Base-by-base conservation (phyloP, 2,797 vertebrate species). In the Manis crassicaudata region DNA sequence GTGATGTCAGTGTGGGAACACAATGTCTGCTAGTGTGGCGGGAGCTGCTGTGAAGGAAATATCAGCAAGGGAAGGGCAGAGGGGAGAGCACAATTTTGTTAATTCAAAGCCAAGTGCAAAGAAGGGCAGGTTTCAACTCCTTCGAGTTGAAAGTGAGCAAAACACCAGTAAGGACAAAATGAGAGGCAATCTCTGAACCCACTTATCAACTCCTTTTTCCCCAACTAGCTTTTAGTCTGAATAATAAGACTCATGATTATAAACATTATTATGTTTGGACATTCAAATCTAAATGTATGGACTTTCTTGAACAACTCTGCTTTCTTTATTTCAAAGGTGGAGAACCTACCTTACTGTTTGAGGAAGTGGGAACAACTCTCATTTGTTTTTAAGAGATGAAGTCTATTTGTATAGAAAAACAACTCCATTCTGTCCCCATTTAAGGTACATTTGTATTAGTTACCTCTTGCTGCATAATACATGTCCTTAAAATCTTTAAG, bases 271-370 rank as follows among this genome's bases (percentile, higher is more conserved):
- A 21, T 29, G 52, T 62, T 86, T 93, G n/a, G 65, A 52, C 37
- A 32, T 82, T 92, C 65, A 92, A 75, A 79, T 60, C 11, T 58
- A 58, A 92, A 80, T 14, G 25, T 17, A 56, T 43, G 86, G 58
- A 17, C 14, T 58, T 94, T 50, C 72, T 81, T 63, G 10, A 95
- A 43, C 11, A 58, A 82, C 27, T 68, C 50, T 50, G 9, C 21
- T 86, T 92, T 65, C 40, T 75, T 58, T 65, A 43, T 58, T 92
- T 88, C 54, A 67, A 54, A 86, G 81, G 35, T 63, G 62, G 73
- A 95, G 75, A 68, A 0, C 2, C 40, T 81, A 56, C 35, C 16
- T 8, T 27, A 81, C 17, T 32, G 13, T 70, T 70, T 52, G 65
- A 1, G 50, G 88, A 90, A 88, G 67, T 27, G 37, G 12, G 72